A percentile compares a stretch with the other conserved stretches of the same genome.
These are phyloP conservation scores for Mythimna vitellina DNA, from an alignment of 2,888 invertebrate genomes.

Conservation along the genomic window DNA sequence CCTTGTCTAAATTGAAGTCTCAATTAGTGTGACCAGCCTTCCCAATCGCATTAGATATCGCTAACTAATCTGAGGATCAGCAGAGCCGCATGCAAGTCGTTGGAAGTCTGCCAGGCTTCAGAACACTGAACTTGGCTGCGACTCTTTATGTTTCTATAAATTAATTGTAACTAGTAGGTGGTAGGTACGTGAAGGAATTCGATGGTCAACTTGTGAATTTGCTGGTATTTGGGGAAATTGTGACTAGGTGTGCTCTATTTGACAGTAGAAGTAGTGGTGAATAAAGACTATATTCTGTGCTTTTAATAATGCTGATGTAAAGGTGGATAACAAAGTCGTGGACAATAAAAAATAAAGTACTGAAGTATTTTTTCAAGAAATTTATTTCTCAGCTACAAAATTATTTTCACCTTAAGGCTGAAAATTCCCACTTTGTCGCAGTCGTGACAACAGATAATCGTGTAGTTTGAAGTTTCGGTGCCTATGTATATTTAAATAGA, in stretches of 20 bases:
- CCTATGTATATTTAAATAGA: too few species aligned
- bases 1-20: conserved; percentile 32
- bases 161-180: conserved; percentile 55
- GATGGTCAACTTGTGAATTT: conserved; percentile 34
- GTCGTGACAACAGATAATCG: too few species aligned
- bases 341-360: too few species aligned
- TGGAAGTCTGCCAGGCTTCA: conserved; percentile 59
- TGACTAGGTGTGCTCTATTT: conserved; percentile 1
- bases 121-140: conserved; percentile 67
- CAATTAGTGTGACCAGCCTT: conserved; percentile 46
- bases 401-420: background rate
- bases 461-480: too few species aligned
- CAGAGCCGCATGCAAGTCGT: conserved; percentile 56
- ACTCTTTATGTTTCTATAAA: conserved; percentile 54
- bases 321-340: background rate
- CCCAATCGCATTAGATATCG: conserved; percentile 58
- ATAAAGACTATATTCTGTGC: background rate
- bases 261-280: background rate
- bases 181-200: conserved; percentile 60
- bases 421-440: too few species aligned
- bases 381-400: background rate
- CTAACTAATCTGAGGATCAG: conserved; percentile 64
- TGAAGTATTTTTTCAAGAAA: too few species aligned
- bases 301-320: conserved; percentile 1
- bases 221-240: conserved; percentile 31